Evolutionary conservation across 2,113 vertebrate species (phyloP).

Genomic region (Enhydra lutris): DNA sequence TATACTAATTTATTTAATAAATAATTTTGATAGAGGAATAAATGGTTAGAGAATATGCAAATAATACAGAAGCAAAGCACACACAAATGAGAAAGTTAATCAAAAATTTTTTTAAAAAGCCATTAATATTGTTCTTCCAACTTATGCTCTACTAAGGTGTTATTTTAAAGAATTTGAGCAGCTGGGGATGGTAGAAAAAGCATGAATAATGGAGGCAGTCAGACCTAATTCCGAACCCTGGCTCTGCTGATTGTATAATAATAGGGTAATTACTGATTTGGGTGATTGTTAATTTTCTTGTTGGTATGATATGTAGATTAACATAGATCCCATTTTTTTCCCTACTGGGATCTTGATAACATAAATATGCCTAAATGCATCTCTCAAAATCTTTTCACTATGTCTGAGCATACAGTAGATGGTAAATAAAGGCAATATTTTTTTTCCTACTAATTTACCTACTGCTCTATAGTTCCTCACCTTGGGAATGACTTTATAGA

Average conservation of each 20-base stretch:
- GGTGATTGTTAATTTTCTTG: not conserved
- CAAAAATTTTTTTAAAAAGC: not conserved
- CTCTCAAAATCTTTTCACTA: not conserved
- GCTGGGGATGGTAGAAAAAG: not conserved
- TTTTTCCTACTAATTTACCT: not conserved
- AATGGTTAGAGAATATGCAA: not conserved
- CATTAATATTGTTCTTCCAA: not conserved
- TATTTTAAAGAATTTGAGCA: not conserved
- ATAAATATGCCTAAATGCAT: not conserved
- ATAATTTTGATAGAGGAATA: not conserved
- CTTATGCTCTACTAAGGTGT: not conserved
- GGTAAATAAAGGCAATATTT: not conserved
- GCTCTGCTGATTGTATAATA: not conserved
- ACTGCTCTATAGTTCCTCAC: not conserved
- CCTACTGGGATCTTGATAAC: not conserved
- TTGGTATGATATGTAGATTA: not conserved
- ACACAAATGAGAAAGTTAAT: not conserved
- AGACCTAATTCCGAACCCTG: not conserved
- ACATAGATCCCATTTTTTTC: not conserved
- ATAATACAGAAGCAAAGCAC: not conserved
- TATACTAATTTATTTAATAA: not conserved
- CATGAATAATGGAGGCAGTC: not conserved
- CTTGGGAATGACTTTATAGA: not conserved
- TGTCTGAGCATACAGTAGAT: not conserved
- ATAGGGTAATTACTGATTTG: not conserved